Evolutionary conservation across 2,797 vertebrate species (phyloP), one percentile per base, ranked within the genome.

Genomic region (Squalus acanthias): DNA sequence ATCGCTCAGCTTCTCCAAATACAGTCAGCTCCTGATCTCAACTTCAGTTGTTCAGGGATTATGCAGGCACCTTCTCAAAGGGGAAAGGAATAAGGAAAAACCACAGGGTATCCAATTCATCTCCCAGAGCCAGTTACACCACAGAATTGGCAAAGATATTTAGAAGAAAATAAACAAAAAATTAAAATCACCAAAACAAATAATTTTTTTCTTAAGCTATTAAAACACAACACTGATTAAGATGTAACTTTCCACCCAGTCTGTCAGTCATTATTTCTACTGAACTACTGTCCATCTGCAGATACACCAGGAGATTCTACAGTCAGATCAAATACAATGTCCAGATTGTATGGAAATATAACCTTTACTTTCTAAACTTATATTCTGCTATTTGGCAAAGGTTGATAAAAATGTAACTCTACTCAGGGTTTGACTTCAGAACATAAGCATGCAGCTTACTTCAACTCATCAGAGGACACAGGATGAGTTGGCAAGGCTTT

Each of bases 401-500:
- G 24, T 57, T 57, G 15, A 72, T 29, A 76, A 93, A 33, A 20
- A 50, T 53, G 39, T 33, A n/a, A 53, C 29, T 95, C 50, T 57
- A 69, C 50, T 74, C 94, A 69, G 50, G 0, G 1, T 95, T 76
- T 76, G 26, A 95, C 94, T 95, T 74, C 70, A 95, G 12, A 10
- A 95, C 46, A 95, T 76, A 95, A 95, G 94, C 94, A 76, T 76
- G 94, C 94, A 74, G 46, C 24, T 74, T 57, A 95, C 24, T 70
- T 50, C 10, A 74, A 57, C 94, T 72, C 63, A 65, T 92, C 67
- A 95, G 33, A 95, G 94, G 60, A 57, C 50, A 53, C 50, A 92
- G 3, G 94, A 95, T 95, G 94, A 76, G 46, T 76, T 95, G 94
- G 26, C 94, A 95, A 60, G 29, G 17, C 46, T 74, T 76, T 57